Evolutionary conservation across 2,113 vertebrate genomes (phyloP), one percentile per base, ranked within the genome.

Genomic region (Alligator mississippiensis): DNA sequence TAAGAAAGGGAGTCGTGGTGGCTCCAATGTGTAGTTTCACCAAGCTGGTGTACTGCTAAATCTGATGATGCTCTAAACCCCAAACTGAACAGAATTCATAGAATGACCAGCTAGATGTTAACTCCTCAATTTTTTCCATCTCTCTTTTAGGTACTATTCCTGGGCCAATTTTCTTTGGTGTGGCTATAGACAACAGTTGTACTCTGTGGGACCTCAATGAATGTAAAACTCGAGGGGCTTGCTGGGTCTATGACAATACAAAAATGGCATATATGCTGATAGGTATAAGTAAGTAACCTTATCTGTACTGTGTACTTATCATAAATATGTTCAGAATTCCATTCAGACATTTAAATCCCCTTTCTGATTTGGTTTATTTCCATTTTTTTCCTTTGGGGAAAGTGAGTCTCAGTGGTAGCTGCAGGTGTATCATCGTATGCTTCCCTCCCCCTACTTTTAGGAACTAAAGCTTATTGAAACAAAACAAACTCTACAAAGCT

Each of bases 151-250:
- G 98, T 47, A 98, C 98, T 84, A 98, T 98, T 92, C 98, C 98
- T 86, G 98, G 98, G 77, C 98, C 98, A n/a, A 98, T 98, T 96
- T 86, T 98, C 78, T 98, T 98, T 95, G 98, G 98, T 19, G 16
- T 96, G 87, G 94, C 96, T 76, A 98, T 98, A 94, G 98, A 98
- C 77, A 94, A 86, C 82, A 97, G 97, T 16, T 98, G 98, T 87
- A 90, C 94, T 74, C 93, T 98, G 6, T 98, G 98, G 98, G 97
- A 98, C 91, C 3, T 96, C n/a, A 94, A 98, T 57, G 95, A 98
- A 30, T 98, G 98, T 97, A 95, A 96, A n/a, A 64, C 6, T 80
- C 95, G 89, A 97, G 98, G 98, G 94, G 97, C 98, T 57, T 98
- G 98, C 85, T 98, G 96, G 98, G 62, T 96, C 57, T 98, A 98